A percentile compares a stretch with the other conserved stretches of the same genome.
phyloP scores from a whole-genome alignment of 2,797 vertebrate species.

The Capromys pilorides region DNA sequence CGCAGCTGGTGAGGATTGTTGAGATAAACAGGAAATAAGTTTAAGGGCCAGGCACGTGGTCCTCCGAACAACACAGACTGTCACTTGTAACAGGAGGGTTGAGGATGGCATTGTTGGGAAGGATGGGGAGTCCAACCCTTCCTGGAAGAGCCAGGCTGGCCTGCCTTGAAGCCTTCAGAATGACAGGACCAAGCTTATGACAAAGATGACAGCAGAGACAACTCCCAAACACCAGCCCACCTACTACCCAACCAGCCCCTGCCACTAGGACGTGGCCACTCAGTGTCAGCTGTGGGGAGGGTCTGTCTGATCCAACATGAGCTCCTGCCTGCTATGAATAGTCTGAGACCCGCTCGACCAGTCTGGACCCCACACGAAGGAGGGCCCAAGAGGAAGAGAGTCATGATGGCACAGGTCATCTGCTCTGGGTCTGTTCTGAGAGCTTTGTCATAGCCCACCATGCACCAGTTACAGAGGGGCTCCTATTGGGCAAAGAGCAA shows the following conservation, averaged over 20 bases:
- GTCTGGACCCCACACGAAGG: background rate
- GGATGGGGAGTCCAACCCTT: background rate
- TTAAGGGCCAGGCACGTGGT: background rate
- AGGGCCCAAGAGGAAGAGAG: background rate
- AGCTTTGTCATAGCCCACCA: background rate
- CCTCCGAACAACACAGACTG: background rate
- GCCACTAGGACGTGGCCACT: fast-evolving
- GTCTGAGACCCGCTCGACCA: background rate
- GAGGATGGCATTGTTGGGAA: background rate
- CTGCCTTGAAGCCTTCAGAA: background rate
- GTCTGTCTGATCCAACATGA: background rate
- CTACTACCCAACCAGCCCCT: too few species aligned
- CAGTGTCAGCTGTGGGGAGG: background rate
- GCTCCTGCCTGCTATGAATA: background rate
- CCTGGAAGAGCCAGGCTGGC: background rate
- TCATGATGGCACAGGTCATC: fast-evolving
- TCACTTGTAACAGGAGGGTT: background rate
- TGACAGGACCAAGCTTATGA: fast-evolving
- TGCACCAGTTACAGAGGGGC: background rate
- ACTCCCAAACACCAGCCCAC: background rate
- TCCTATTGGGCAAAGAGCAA: background rate
- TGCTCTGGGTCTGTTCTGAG: background rate
- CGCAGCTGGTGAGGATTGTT: background rate
- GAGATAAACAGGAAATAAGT: background rate
- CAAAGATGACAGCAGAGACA: background rate